Evolutionary conservation across 2,113 vertebrate genomes (phyloP).

Genomic region (Hoplias malabaricus): DNA sequence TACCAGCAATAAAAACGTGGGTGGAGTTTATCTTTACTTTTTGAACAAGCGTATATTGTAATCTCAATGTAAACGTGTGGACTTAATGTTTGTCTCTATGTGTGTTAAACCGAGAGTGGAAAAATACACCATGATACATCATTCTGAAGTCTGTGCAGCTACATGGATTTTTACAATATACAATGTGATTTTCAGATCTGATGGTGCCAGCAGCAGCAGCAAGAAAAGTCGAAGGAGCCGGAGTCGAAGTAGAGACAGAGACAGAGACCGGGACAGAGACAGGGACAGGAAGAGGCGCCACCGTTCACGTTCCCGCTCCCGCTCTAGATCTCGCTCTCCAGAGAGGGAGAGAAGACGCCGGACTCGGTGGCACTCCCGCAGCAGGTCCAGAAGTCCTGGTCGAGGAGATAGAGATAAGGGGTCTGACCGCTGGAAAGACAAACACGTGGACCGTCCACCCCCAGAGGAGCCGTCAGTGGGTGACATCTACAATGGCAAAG

Average conservation of each 20-base stretch:
- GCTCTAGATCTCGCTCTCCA: constrained; percentile 82
- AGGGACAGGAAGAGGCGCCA: constrained; percentile 72
- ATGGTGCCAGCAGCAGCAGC: constrained; percentile 60
- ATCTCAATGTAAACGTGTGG: no score
- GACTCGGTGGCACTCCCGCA: constrained; percentile 66
- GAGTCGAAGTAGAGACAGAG: constrained; percentile 74
- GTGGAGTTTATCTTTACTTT: neutral
- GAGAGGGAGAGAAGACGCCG: constrained; percentile 75
- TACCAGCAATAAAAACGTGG: neutral
- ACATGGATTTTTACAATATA: neutral
- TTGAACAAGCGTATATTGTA: neutral
- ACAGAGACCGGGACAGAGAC: constrained; percentile 66
- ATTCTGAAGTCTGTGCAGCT: no score
- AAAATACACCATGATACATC: no score
- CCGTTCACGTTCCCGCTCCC: constrained; percentile 74
- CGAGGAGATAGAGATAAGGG: constrained; percentile 67
- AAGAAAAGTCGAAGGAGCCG: constrained; percentile 80
- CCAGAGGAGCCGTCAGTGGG: constrained; percentile 93
- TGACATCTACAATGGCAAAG: constrained; percentile 96
- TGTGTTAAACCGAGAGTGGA: no score
- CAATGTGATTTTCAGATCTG: constrained; percentile 54
- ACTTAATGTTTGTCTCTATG: no score
- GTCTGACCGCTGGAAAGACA: constrained; percentile 89
- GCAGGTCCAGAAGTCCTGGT: constrained; percentile 79
- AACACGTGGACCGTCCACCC: constrained; percentile 90